A percentile compares a stretch with the other conserved stretches of the same genome.
These are phyloP conservation scores for Eumacrocentrus americanus DNA, from an alignment of 2,888 invertebrate species.

Conservation along the genomic window DNA sequence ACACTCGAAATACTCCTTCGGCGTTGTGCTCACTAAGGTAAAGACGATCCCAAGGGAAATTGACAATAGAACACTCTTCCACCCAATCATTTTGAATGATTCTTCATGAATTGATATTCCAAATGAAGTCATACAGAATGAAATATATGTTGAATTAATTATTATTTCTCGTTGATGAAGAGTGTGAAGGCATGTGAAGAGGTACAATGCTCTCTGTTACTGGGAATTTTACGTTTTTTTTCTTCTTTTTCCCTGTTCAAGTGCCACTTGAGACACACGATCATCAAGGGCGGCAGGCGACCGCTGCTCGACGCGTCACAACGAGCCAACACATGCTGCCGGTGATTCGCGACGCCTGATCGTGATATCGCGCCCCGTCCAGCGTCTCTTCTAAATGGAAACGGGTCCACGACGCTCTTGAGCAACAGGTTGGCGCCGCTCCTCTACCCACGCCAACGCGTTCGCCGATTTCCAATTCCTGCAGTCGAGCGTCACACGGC, in stretches of 20 bases:
- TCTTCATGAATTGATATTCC: neutral
- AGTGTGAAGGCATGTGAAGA: neutral
- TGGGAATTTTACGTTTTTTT: neutral
- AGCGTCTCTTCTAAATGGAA: constrained; percentile 48
- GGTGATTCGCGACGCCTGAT: constrained; percentile 28
- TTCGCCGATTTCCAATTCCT: constrained; percentile 53
- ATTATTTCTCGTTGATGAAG: neutral
- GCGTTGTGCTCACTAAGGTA: constrained; percentile 41
- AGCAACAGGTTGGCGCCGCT: constrained; percentile 62
- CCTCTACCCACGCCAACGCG: constrained; percentile 49
- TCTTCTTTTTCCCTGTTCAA: neutral
- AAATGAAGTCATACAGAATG: neutral
- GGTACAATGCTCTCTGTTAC: neutral
- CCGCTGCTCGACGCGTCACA: constrained; percentile 10
- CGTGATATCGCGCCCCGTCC: constrained; percentile 32
- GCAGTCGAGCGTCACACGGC: neutral
- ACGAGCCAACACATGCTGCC: constrained; percentile 15
- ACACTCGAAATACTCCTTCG: constrained; percentile 54
- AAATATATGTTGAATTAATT: neutral
- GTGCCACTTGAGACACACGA: neutral
- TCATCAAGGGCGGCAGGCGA: constrained; percentile 17
- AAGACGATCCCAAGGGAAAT: constrained; percentile 33
- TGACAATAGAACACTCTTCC: constrained; percentile 8
- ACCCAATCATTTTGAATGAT: constrained; percentile 5
- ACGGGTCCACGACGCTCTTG: constrained; percentile 50